These are phyloP conservation scores for Trypoxylon attenuatum DNA, from an alignment of 2,888 invertebrate genomes.

Conservation along the genomic window DNA sequence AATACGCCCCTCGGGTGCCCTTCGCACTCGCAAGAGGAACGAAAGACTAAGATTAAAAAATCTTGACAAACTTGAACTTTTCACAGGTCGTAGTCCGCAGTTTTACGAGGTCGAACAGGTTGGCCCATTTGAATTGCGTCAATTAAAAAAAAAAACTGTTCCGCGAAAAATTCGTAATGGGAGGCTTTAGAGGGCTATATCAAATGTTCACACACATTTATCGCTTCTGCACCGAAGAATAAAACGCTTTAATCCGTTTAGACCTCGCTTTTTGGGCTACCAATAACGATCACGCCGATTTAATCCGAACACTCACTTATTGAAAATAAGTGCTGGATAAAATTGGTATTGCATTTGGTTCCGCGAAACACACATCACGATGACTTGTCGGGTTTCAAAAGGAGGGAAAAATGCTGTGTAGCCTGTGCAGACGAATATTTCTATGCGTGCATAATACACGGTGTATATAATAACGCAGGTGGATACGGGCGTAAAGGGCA, in stretches of 20 bases:
- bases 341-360: background rate
- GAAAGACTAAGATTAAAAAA: slow-evolving; percentile 22
- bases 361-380: background rate
- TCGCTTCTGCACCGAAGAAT: slow-evolving; percentile 34
- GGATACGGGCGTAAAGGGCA: slow-evolving; percentile 54
- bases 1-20: too few species aligned
- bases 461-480: slow-evolving; percentile 28
- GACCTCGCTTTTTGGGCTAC: slow-evolving; percentile 43
- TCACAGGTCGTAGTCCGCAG: slow-evolving; percentile 26
- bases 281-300: slow-evolving; percentile 41
- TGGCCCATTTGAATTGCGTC: slow-evolving; percentile 58
- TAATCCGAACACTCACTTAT: slow-evolving; percentile 18
- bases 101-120: slow-evolving; percentile 55
- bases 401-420: background rate
- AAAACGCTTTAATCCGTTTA: slow-evolving; percentile 52
- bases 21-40: too few species aligned
- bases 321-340: background rate
- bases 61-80: slow-evolving; percentile 39
- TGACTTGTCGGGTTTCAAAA: background rate
- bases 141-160: slow-evolving; percentile 62
- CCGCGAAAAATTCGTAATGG: slow-evolving; percentile 59
- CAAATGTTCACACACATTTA: slow-evolving; percentile 47
- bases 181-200: slow-evolving; percentile 40
- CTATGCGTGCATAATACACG: too few species aligned
- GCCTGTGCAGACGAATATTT: background rate